Evolutionary conservation across 2,797 vertebrate species (phyloP).

Genomic region (Sebastes vulpes): DNA sequence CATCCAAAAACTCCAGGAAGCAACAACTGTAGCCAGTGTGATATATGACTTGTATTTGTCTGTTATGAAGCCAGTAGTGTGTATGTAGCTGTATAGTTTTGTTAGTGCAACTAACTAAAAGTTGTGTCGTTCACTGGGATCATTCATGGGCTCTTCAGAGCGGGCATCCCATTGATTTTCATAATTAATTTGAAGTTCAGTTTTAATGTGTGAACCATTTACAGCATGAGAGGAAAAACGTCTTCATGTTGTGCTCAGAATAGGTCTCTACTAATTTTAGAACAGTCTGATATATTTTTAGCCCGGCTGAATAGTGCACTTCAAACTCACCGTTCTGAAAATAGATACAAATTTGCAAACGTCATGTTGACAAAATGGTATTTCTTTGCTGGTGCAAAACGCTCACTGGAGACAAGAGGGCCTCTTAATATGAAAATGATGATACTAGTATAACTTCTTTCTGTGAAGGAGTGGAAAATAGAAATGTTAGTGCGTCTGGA

Average conservation of each 20-base stretch:
- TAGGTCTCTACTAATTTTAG: constrained; percentile 31
- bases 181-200: constrained; percentile 14
- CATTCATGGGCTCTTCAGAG: background rate
- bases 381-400: constrained; percentile 14
- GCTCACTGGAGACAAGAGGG: background rate
- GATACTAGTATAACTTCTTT: constrained; percentile 33
- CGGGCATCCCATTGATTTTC: constrained; percentile 8
- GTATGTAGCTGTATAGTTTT: background rate
- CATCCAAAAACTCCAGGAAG: background rate
- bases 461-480: constrained; percentile 3
- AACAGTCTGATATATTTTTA: constrained; percentile 43
- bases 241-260: constrained; percentile 27
- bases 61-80: background rate
- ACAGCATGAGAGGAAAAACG: background rate
- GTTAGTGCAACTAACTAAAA: background rate
- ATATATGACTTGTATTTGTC: background rate
- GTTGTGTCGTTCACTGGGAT: constrained; percentile 1
- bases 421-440: constrained; percentile 28
- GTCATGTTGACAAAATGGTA: constrained; percentile 26
- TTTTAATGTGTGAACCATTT: background rate
- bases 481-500: constrained; percentile 20
- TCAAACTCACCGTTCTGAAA: constrained; percentile 37
- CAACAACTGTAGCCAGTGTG: background rate
- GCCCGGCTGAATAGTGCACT: constrained; percentile 14
- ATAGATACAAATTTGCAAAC: constrained; percentile 31